Evolutionary conservation across 2,888 invertebrate species (phyloP), one percentile per base, ranked within the genome.

Genomic region (Cerastis leucographa): DNA sequence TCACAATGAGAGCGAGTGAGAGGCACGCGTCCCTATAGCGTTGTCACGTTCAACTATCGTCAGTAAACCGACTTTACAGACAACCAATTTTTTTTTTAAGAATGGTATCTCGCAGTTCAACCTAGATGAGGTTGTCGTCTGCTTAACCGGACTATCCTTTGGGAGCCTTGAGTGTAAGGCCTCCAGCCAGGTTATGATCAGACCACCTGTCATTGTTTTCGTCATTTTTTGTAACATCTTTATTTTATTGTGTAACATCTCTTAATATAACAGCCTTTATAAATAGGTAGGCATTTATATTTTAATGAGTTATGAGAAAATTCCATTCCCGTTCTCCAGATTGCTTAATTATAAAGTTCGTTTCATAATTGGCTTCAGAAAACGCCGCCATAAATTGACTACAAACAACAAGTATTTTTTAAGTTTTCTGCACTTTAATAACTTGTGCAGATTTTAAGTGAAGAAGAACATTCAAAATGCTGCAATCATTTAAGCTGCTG

Each of bases 271-370:
- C 19, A 54, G 25, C 2, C 35, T 61, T 8, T 29, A 51, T 35
- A 42, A 80, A 44, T 71, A 44, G 35, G n/a, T 42, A 40, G 19
- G 8, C 42, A 54, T 49, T 35, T 51, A 72, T 72, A 54, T 40
- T 81, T 64, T 54, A 49, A 81, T 49, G 40, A 78, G 75, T 22
- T 61, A 2, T n/a, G 14, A 12, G 35, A 61, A 65, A n/a, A 82
- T 35, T 66, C 35, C 35, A 51, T 65, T 44, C 35, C 14, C 42
- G 25, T 76, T 62, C n/a, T 81, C 29, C 19, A 46, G 62, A 54
- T 81, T 49, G 62, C 19, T 74, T 81, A 81, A 64, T 74, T 74
- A 64, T 74, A 81, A 81, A 81, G 62, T 64, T 77, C 29, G 40
- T 25, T 29, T 42, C 11, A 8, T 79, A 76, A 79, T 59, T 70